phyloP scores from a whole-genome alignment of 2,797 vertebrate genomes.

The Cynodonichthys magdalenae region DNA sequence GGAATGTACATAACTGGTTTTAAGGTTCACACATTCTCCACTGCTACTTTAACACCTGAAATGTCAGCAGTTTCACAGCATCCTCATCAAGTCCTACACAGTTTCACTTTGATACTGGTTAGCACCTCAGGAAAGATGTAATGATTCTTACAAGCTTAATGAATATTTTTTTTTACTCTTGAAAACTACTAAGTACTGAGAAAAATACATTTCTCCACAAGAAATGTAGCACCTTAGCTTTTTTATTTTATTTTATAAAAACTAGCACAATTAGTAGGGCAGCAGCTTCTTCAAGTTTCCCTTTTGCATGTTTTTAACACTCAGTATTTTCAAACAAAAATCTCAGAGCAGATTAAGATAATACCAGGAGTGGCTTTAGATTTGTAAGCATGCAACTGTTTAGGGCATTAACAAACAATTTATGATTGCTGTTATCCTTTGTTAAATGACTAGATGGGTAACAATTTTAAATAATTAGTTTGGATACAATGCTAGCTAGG shows the following conservation, averaged over 20 bases:
- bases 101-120: slow-evolving; percentile 42
- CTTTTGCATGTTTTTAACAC: slow-evolving; percentile 14
- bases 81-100: slow-evolving; percentile 14
- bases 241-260: slow-evolving; percentile 16
- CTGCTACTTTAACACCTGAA: slow-evolving; percentile 19
- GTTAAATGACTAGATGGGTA: slow-evolving; percentile 40
- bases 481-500: slow-evolving; percentile 11
- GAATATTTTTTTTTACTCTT: slow-evolving; percentile 27
- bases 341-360: slow-evolving; percentile 40
- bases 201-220: slow-evolving; percentile 34
- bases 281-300: slow-evolving; percentile 1
- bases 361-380: slow-evolving; percentile 34
- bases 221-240: slow-evolving; percentile 32
- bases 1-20: background rate
- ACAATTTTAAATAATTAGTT: slow-evolving; percentile 57
- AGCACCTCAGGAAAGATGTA: slow-evolving; percentile 22
- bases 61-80: slow-evolving; percentile 28
- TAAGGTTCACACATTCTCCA: background rate
- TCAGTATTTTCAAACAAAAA: slow-evolving; percentile 21
- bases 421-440: slow-evolving; percentile 55
- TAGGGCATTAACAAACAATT: slow-evolving; percentile 56
- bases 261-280: slow-evolving; percentile 20
- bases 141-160: slow-evolving; percentile 22
- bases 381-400: slow-evolving; percentile 17
- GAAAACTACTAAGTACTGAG: slow-evolving; percentile 44